Evolutionary conservation across 2,113 vertebrate genomes (phyloP).

Genomic region (Corvus moneduloides): DNA sequence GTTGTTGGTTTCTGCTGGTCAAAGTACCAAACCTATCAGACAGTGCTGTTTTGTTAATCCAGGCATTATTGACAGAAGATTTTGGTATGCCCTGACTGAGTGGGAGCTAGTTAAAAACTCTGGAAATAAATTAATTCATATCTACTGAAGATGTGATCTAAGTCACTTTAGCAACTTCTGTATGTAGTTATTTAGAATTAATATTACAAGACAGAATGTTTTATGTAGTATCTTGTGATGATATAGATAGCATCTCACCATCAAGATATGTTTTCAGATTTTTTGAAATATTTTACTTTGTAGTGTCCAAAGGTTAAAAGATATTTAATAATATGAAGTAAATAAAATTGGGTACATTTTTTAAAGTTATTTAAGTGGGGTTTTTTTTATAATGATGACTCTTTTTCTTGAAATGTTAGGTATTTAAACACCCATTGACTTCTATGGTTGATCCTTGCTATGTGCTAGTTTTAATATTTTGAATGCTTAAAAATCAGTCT

Average conservation of each 20-base stretch:
- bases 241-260: background rate
- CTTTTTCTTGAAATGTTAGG: background rate
- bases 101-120: background rate
- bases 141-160: background rate
- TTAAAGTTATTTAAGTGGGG: background rate
- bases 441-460: background rate
- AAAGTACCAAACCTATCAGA: background rate
- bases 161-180: background rate
- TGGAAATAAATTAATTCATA: background rate
- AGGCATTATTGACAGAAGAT: background rate
- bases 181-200: background rate
- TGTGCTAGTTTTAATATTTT: background rate
- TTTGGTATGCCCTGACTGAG: background rate
- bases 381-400: background rate
- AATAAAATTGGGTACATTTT: background rate
- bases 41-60: background rate
- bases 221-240: background rate
- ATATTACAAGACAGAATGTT: background rate
- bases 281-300: background rate
- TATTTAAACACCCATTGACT: background rate
- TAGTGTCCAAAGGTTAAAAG: background rate
- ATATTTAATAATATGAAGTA: background rate
- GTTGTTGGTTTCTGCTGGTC: background rate
- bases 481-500: background rate
- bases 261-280: background rate